Evolutionary conservation across 2,888 invertebrate species (phyloP).

Genomic region (Philopedon plagiatum): DNA sequence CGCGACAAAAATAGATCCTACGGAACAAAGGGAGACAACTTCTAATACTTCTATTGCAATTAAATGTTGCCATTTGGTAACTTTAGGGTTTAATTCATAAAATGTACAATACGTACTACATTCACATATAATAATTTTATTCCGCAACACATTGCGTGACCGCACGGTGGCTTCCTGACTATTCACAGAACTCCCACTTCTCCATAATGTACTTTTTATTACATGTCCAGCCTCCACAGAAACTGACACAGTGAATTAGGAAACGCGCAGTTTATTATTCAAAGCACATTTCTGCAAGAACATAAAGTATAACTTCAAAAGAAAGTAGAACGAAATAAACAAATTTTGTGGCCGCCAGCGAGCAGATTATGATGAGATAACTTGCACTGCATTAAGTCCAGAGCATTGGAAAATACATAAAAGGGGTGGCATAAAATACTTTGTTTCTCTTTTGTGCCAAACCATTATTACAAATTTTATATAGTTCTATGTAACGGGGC

Average conservation of each 20-base stretch:
- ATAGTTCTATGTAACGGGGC: background rate
- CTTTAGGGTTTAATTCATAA: too few species aligned
- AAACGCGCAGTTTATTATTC: background rate
- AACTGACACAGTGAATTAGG: background rate
- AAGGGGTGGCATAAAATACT: constrained; percentile 7
- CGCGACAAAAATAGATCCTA: too few species aligned
- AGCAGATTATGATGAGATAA: constrained; percentile 3
- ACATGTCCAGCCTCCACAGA: background rate
- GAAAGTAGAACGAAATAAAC: background rate
- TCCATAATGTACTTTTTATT: background rate
- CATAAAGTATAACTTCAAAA: background rate
- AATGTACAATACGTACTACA: too few species aligned
- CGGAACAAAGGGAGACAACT: too few species aligned
- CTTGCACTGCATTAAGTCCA: background rate
- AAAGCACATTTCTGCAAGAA: background rate
- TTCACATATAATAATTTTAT: too few species aligned
- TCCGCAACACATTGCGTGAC: too few species aligned
- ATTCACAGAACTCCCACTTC: too few species aligned
- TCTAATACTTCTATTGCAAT: too few species aligned
- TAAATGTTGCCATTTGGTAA: too few species aligned
- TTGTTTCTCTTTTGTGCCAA: background rate
- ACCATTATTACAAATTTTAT: background rate
- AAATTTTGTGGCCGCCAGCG: background rate
- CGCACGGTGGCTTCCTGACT: too few species aligned
- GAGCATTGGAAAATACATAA: background rate